Evolutionary conservation across 2,113 vertebrate genomes (phyloP), one percentile per base, ranked within the genome.

Genomic region (Clarias gariepinus): DNA sequence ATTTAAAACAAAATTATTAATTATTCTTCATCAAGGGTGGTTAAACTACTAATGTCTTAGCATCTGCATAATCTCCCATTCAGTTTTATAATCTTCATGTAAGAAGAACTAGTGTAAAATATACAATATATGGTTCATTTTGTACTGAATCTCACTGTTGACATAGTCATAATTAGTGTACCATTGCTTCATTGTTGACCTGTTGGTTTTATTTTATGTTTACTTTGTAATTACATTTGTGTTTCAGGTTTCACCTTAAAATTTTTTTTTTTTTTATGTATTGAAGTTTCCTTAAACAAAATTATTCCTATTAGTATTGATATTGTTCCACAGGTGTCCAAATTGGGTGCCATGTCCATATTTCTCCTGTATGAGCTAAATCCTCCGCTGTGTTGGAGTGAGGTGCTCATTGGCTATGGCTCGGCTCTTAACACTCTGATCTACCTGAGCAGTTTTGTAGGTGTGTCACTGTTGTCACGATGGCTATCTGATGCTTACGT

Each of bases 371-470:
- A 97, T 89, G 96, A 97, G 83, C 87, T 97, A 89, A 94, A 95
- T 69, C 91, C 95, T 1, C 97, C 97, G 0, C 95, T 97, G 81
- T 97, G 96, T 92, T 97, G 97, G 96, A 93, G 94, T 89, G 96
- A 96, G 91, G 88, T 97, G 1, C 95, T 95, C 68, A 92, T 97
- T 88, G 96, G 97, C 28, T 97, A 96, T 1, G 96, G 96, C 23
- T 94, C 96, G 19, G 96, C 95, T 61, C 85, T 95, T 1, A 94
- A 89, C 41, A 95, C 95, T 12, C 63, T 91, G 21, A 83, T 94
- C n/a, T 96, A 95, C 28, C 78, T 96, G 84, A 93, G 84, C 28
- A 96, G 96, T 87, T 97, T 96, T 90, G 86, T 96, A 16, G 96
- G 95, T 84, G 94, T 97, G 71, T 93, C 93, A 55, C 2, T 96